A percentile compares a stretch with the other conserved stretches of the same genome.
These are phyloP conservation scores for Standfussiana lucernea DNA, from an alignment of 2,888 invertebrate genomes.

Conservation along the genomic window DNA sequence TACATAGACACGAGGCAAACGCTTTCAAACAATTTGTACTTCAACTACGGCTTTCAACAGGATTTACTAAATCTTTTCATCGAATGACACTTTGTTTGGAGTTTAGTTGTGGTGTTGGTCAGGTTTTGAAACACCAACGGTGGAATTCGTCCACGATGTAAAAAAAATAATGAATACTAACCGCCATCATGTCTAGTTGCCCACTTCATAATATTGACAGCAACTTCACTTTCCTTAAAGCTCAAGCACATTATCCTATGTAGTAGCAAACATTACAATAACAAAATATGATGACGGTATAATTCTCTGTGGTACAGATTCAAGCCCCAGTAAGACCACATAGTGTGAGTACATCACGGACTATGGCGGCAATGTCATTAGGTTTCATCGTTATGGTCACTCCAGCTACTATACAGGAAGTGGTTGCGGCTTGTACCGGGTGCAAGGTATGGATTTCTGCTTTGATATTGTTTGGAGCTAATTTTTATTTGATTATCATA, in stretches of 20 bases:
- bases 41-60: too few relatives aligned
- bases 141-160: background rate
- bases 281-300: slow-evolving; percentile 32
- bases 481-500: background rate
- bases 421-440: slow-evolving; percentile 97
- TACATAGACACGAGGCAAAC: too few relatives aligned
- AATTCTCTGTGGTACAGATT: slow-evolving; percentile 71
- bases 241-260: background rate
- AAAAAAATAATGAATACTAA: background rate
- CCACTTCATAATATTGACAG: background rate
- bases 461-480: slow-evolving; percentile 31
- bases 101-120: too few relatives aligned
- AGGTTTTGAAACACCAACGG: too few relatives aligned
- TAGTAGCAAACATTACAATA: slow-evolving; percentile 9
- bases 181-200: background rate
- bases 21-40: too few relatives aligned
- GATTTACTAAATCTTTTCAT: too few relatives aligned
- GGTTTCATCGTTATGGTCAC: slow-evolving; percentile 98
- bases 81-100: too few relatives aligned
- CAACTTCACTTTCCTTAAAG: background rate
- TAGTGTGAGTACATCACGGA: slow-evolving; percentile 95
- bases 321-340: slow-evolving; percentile 92
- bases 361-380: slow-evolving; percentile 97
- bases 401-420: slow-evolving; percentile 97
- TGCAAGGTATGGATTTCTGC: slow-evolving; percentile 91